Percentiles rank a stretch among this genome's conserved stretches.
These are phyloP conservation scores for Coryphaenoides rupestris DNA, from an alignment of 2,113 vertebrate genomes.

Conservation along the genomic window DNA sequence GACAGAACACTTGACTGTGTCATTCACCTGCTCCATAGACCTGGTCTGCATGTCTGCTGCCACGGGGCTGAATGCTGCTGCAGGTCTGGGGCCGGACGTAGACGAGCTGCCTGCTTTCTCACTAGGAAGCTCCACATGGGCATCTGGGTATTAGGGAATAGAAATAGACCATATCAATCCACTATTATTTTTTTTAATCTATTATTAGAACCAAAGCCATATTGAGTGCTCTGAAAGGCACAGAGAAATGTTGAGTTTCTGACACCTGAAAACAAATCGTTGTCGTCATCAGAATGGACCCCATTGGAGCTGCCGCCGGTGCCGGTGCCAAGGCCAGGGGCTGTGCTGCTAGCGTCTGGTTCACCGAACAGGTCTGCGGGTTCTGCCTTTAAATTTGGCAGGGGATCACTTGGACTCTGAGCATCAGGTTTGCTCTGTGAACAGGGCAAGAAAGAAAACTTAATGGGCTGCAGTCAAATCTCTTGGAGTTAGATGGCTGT, in stretches of 20 bases:
- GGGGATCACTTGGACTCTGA: constrained; percentile 47
- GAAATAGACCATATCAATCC: neutral
- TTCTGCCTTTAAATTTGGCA: constrained; percentile 36
- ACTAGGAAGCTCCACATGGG: constrained; percentile 81
- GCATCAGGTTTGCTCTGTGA: constrained; percentile 47
- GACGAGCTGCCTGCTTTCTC: constrained; percentile 74
- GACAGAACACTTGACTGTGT: too few relatives aligned
- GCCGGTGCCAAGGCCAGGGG: constrained; percentile 21
- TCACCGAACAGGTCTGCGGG: constrained; percentile 62
- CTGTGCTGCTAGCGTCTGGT: constrained; percentile 24
- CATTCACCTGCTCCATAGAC: constrained; percentile 83
- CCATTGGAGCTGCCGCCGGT: constrained; percentile 77
- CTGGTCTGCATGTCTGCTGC: constrained; percentile 68
- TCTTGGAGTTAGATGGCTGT: too few relatives aligned
- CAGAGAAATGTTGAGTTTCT: neutral
- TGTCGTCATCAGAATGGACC: constrained; percentile 82
- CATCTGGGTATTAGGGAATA: constrained; percentile 74
- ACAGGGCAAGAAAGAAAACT: neutral
- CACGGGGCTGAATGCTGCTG: constrained; percentile 59
- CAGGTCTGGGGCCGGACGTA: constrained; percentile 53
- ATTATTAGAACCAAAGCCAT: neutral
- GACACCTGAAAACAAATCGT: constrained; percentile 88
- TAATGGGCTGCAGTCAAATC: too few relatives aligned
- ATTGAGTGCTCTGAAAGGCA: neutral
- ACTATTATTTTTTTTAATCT: neutral